Evolutionary conservation across 35 echinoderm and acorn worm species (phyloP), one percentile per base, ranked within the genome.

Genomic region (Apostichopus parvimensis): DNA sequence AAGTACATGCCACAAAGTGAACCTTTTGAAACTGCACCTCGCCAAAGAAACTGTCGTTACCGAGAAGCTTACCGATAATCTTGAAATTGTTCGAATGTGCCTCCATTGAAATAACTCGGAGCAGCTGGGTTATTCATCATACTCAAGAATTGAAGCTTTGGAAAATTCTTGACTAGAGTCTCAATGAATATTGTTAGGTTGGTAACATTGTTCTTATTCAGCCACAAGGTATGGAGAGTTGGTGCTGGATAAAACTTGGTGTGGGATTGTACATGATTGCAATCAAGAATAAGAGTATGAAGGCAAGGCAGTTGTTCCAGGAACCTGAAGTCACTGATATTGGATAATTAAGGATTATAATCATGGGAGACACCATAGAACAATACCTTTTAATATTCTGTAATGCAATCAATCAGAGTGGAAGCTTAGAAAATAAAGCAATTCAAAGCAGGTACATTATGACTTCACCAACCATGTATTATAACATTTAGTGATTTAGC

Each of bases 81-180:
- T 68, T 80, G 17, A 83, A 92, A 98, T 78, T 98, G 97, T 75
- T 98, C 93, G 59, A 88, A 98, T 23, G 94, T 92, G 55, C 97
- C 97, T 18, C 97, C 97, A 75, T 98, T 98, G 80, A 98, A 98
- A 79, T 91, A 98, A 71, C 97, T 98, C 0, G 97, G 97, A 45
- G 97, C 97, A 59, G 93, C 97, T 52, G 94, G 91, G 73, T 98
- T 98, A 56, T 98, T 98, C 93, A 98, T 98, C 97, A 98, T 94
- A 88, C 97, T 95, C 13, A 98, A 76, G 54, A 89, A 98, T 57
- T 87, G 85, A 1, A 98, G 91, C 8, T 94, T 94, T 52, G 94
- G 97, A 81, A 96, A 98, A 18, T 90, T 79, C 34, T 52, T 91
- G 53, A 76, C 55, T 1, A 98, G 86, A 4, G 53, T 93, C 21